Base-by-base conservation (phyloP, 2,113 vertebrate species). In the Argyrosomus japonicus region DNA sequence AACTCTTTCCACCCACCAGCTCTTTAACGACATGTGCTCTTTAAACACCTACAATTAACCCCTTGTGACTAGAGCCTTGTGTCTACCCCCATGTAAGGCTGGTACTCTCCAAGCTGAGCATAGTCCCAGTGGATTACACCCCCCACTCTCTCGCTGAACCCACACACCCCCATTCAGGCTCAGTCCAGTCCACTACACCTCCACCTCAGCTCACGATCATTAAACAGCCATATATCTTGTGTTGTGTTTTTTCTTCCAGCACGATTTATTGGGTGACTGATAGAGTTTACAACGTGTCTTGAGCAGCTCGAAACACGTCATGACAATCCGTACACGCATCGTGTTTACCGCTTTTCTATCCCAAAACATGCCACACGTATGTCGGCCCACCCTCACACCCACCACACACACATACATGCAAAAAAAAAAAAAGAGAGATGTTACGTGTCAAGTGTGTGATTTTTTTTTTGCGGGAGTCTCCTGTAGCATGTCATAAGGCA, bases 11-110 rank as follows among this genome's bases (percentile, higher is more conserved):
- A 93, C 94, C 93, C 89, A 92, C 91, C 92, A 88, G 84, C 91
- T 94, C 96, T 97, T 96, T 96, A 95, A 95, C 94, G 95, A 95
- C 96, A 95, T 63, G 87, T 94, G 68, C 93, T 94, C 94, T 93
- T 93, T 92, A 94, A 94, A 94, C 94, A 91, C 92, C 92, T 89
- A 93, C 95, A 95, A 95, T 95, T 94, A 95, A 95, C 93, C 94
- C 93, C 92, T 93, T 91, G 93, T 94, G 94, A 95, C 92, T 94
- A 71, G 75, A 71, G 87, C 92, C 86, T 90, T 92, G 91, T 93
- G 91, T 92, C 92, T 91, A 84, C 84, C 70, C 81, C 87, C 81
- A 60, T 69, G 82, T 79, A 82, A 82, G 83, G 85, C 87, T 40
- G 45, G 79, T 86, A 75, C 85, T 75, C 86, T 87, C 81, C 76